These are phyloP conservation scores for Theocolax elegans DNA, from an alignment of 1,140 invertebrate species.

Conservation along the genomic window DNA sequence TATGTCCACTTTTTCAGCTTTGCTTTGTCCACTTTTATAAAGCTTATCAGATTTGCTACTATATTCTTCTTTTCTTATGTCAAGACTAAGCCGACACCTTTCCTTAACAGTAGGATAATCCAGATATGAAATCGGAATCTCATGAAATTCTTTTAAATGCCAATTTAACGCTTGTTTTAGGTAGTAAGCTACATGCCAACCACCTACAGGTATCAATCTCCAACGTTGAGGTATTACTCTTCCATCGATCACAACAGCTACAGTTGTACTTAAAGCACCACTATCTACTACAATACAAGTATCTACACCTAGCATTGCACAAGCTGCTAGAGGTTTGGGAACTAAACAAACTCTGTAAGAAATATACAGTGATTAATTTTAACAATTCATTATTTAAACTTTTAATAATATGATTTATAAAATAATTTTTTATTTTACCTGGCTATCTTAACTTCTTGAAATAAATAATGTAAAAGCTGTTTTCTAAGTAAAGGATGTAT, in stretches of 20 bases:
- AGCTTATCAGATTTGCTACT: constrained; percentile 35
- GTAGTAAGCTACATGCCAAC: constrained; percentile 66
- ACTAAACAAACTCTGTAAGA: constrained; percentile 63
- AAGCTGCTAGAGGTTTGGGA: constrained; percentile 66
- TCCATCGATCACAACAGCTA: constrained; percentile 67
- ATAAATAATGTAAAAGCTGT: constrained; percentile 65
- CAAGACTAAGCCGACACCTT: constrained; percentile 66
- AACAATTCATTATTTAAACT: not conserved
- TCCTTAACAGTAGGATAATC: constrained; percentile 65
- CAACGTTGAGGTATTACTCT: constrained; percentile 63
- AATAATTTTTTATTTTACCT: constrained; percentile 53
- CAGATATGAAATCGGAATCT: constrained; percentile 66
- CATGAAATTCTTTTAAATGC: constrained; percentile 64
- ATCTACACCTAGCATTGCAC: constrained; percentile 65
- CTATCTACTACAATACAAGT: constrained; percentile 68
- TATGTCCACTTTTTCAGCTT: constrained; percentile 59
- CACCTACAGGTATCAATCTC: constrained; percentile 64
- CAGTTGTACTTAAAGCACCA: constrained; percentile 67
- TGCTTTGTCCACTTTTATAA: constrained; percentile 38
- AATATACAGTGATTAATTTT: constrained; percentile 10
- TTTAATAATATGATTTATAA: not conserved
- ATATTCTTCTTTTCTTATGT: constrained; percentile 63
- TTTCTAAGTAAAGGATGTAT: constrained; percentile 63
- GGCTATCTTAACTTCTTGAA: constrained; percentile 67
- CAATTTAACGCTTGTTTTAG: constrained; percentile 67